Evolutionary conservation across 2,797 vertebrate species (phyloP).

Genomic region (Poliocrania exsul): DNA sequence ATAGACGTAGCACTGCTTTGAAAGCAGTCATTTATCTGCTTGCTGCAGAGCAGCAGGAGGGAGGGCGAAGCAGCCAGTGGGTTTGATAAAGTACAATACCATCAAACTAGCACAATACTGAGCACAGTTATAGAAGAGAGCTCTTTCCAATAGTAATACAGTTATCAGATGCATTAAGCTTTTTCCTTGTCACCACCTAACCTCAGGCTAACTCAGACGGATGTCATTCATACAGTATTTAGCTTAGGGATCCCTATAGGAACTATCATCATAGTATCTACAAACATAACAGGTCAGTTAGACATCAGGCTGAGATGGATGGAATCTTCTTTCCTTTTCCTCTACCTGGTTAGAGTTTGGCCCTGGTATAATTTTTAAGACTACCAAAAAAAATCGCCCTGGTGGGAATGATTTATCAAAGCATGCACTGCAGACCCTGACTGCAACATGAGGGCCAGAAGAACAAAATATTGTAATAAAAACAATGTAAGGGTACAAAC

Average conservation of each 20-base stretch:
- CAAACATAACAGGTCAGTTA: neutral
- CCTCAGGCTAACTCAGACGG: conserved; percentile 36
- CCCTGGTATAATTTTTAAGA: neutral
- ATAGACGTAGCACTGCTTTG: neutral
- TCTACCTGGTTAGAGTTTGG: neutral
- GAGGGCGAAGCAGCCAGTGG: neutral
- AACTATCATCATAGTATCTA: conserved; percentile 31
- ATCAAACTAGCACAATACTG: conserved; percentile 22
- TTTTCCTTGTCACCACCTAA: conserved; percentile 8
- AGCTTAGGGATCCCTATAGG: conserved; percentile 38
- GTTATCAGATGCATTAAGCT: conserved; percentile 24
- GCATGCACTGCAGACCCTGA: neutral
- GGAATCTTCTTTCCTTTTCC: neutral
- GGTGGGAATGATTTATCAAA: neutral
- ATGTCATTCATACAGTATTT: conserved; percentile 19
- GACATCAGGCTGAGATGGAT: neutral
- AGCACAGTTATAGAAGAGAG: neutral
- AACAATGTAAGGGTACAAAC: neutral
- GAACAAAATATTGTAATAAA: neutral
- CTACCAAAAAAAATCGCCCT: neutral
- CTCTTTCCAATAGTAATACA: conserved; percentile 26
- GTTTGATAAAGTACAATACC: conserved; percentile 22
- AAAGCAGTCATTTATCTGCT: conserved; percentile 49
- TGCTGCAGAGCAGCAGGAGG: conserved; percentile 23
- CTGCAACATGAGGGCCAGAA: neutral